A percentile compares a stretch with the other conserved stretches of the same genome.
Conservation (phyloP, 92 coral and sea anemone species). For the Nematostella vectensis region DNA sequence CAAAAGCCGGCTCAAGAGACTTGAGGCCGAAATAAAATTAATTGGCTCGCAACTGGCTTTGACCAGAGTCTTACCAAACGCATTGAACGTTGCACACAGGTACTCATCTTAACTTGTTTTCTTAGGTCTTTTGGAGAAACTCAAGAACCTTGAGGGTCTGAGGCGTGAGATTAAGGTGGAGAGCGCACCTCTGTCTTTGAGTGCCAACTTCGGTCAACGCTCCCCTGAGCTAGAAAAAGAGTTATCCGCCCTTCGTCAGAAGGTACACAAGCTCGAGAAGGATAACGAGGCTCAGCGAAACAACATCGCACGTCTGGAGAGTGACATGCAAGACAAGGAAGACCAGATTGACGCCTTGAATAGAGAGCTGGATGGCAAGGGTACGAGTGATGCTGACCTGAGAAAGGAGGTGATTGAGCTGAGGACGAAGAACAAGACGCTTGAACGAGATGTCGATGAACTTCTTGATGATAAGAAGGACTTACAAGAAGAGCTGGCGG, state of each 20-base stretch:
- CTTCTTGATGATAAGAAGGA: slow-evolving; percentile 47
- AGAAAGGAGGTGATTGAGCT: slow-evolving; percentile 34
- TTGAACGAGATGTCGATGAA: slow-evolving; percentile 60
- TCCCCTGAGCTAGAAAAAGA: slow-evolving; percentile 55
- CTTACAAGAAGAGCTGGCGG: slow-evolving; percentile 34
- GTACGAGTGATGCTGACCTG: slow-evolving; percentile 35
- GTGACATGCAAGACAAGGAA: slow-evolving; percentile 47
- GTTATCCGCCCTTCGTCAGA: slow-evolving; percentile 49
- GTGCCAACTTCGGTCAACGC: slow-evolving; percentile 20
- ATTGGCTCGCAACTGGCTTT: no score
- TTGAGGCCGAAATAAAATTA: no score
- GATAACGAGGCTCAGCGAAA: slow-evolving; percentile 40
- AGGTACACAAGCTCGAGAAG: slow-evolving; percentile 54
- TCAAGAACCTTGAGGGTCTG: slow-evolving; percentile 47
- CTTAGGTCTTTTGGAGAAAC: slow-evolving; percentile 37
- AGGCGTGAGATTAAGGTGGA: slow-evolving; percentile 15
- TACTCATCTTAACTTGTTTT: no score
- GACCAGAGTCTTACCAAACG: no score
- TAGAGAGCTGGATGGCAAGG: slow-evolving; percentile 50
- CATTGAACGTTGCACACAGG: no score
- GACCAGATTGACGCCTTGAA: slow-evolving; percentile 45
- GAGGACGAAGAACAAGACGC: slow-evolving; percentile 29
- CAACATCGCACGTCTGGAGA: slow-evolving; percentile 29
- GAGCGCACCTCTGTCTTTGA: slow-evolving; percentile 1
- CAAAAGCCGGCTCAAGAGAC: no score